Percentiles rank a stretch among this genome's conserved stretches.
phyloP scores from a whole-genome alignment of 2,113 vertebrate species.

The Azemiops feae region DNA sequence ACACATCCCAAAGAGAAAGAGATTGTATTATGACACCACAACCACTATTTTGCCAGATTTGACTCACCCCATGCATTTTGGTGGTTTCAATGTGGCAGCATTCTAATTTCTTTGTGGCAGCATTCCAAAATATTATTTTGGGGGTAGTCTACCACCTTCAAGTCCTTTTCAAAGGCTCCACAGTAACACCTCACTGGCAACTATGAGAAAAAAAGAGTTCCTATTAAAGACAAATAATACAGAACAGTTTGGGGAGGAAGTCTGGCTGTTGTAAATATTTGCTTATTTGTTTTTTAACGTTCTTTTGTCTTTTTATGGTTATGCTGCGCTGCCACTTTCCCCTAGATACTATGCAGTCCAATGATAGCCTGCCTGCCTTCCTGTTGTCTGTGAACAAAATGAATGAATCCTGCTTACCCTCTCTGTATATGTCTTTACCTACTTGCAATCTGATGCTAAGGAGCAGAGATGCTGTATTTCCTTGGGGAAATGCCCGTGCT shows the following conservation, averaged over 20 bases:
- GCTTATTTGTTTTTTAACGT: neutral
- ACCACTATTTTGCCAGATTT: neutral
- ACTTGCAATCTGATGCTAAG: neutral
- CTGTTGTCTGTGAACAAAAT: neutral
- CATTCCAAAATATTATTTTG: neutral
- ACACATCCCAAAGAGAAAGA: neutral
- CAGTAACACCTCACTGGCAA: neutral
- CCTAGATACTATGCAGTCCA: neutral
- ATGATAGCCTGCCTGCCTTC: neutral
- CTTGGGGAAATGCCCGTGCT: neutral
- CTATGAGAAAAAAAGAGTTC: neutral
- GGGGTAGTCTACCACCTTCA: neutral
- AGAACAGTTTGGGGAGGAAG: neutral
- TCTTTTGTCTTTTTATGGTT: neutral
- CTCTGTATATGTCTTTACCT: neutral
- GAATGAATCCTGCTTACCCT: neutral
- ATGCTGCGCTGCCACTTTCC: neutral
- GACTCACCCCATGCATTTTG: no score
- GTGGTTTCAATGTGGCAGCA: neutral
- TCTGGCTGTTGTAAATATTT: neutral
- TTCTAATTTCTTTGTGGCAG: neutral
- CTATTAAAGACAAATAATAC: neutral
- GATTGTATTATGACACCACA: neutral
- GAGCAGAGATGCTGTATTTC: neutral
- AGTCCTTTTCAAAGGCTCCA: neutral